These are phyloP conservation scores for Rhynchonema sp. DNA, from an alignment of 2,888 invertebrate species.

Conservation along the genomic window DNA sequence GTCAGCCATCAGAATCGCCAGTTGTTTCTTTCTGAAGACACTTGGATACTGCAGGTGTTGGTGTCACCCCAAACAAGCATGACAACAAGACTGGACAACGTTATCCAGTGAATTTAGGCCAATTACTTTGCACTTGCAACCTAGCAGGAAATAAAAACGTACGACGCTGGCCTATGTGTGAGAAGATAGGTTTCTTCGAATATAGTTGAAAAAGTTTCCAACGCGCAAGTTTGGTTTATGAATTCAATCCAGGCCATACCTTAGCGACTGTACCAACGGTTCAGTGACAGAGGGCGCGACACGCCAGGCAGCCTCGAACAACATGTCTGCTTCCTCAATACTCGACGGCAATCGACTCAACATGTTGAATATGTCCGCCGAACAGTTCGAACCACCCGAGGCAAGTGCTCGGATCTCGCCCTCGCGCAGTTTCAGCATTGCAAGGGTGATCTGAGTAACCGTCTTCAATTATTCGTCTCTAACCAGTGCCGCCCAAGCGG, in stretches of 20 bases:
- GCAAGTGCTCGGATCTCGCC: constrained; percentile 60
- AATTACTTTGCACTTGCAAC: too few species aligned
- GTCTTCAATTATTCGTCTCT: too few species aligned
- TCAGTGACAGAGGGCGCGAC: constrained; percentile 56
- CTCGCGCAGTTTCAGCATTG: constrained; percentile 38
- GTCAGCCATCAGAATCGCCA: constrained; percentile 89
- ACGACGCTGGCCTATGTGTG: too few species aligned
- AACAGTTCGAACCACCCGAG: constrained; percentile 40
- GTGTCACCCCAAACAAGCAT: background rate
- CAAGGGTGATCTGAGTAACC: constrained; percentile 15
- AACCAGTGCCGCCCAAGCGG: too few species aligned
- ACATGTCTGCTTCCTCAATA: constrained; percentile 59
- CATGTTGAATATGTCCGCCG: constrained; percentile 91
- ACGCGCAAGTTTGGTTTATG: background rate
- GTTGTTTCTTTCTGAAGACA: constrained; percentile 63
- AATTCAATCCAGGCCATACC: too few species aligned
- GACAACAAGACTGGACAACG: too few species aligned
- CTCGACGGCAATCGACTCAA: constrained; percentile 84
- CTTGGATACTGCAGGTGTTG: background rate
- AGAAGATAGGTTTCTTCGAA: too few species aligned
- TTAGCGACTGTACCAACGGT: background rate
- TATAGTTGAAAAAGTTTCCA: background rate
- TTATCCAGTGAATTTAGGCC: too few species aligned
- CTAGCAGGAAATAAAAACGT: too few species aligned
- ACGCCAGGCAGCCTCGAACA: constrained; percentile 51